Conservation (phyloP, 2,113 vertebrate species). For the Elephantulus edwardii region DNA sequence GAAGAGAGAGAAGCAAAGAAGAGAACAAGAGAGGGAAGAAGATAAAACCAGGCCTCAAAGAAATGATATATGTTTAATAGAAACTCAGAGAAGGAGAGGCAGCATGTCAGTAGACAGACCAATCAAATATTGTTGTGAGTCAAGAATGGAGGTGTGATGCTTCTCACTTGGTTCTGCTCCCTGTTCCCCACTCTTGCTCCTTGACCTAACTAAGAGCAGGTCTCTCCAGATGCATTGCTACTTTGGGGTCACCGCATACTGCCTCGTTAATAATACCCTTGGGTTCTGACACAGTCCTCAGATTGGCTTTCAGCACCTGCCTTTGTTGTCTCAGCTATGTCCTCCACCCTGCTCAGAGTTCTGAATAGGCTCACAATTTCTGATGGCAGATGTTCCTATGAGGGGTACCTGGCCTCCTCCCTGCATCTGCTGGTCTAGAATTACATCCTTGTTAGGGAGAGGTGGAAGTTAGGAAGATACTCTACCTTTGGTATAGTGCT, state of each 20-base stretch:
- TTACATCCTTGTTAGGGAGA: background rate
- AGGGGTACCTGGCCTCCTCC: background rate
- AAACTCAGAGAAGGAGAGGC: background rate
- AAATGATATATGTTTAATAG: background rate
- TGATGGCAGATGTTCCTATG: background rate
- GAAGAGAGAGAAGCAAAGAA: accelerated
- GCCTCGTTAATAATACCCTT: background rate
- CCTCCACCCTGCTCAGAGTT: background rate
- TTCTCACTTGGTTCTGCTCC: background rate
- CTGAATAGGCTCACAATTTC: background rate
- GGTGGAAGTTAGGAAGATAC: background rate
- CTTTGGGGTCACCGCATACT: background rate
- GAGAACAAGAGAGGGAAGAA: too few relatives aligned
- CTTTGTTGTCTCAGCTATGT: background rate
- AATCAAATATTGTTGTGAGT: background rate
- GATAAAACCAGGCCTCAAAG: too few relatives aligned
- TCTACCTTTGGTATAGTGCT: constrained; percentile 25
- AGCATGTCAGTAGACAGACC: background rate
- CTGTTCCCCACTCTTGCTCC: background rate
- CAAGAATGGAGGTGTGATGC: background rate
- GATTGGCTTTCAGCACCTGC: background rate
- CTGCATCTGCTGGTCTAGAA: background rate
- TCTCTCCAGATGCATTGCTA: background rate
- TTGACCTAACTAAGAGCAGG: background rate
- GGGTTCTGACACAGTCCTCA: background rate